Evolutionary conservation across 35 echinoderm and acorn worm genomes (phyloP), one percentile per base, ranked within the genome.

Genomic region (Strongylocentrotus purpuratus): DNA sequence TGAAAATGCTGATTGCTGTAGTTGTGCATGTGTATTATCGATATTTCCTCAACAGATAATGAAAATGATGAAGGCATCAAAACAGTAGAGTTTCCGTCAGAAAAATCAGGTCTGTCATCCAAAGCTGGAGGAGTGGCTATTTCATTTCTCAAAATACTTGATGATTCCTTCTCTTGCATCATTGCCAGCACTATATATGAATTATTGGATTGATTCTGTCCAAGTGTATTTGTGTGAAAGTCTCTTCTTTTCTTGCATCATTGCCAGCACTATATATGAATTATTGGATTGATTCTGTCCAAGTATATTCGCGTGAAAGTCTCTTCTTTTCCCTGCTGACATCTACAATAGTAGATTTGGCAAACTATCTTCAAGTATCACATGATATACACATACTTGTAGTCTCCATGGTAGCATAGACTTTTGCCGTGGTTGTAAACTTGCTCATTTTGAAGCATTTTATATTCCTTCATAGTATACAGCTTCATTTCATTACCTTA

Each of bases 31-130:
- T 28, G 25, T 78, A 18, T 78, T 78, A 78, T n/a, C n/a, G 22
- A 78, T 78, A 28, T 78, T 78, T 78, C 65, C 25, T 46, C 13
- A 41, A 31, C 87, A 89, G 87, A 89, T 7, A 89, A 89, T 33
- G 87, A 89, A 89, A 45, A 3, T 20, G 32, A 2, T 13, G 45
- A 89, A 89, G 87, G 32, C 32, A 15, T 89, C 87, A 46, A 89
- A 31, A 89, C 9, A 41, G 25, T 89, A 45, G 87, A 89, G 12
- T 89, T 41, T 33, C 87, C 87, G 12, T 33, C 32, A 45, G 1
- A 89, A 46, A 46, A 89, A 45, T 33, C 87, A 89, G 87, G 87
- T 89, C 33, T 89, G 87, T 78, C 28, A 22, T 78, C 65, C 20
- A 18, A 78, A 78, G 6, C 20, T 25, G 25, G 28, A 78, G 20